These are phyloP conservation scores for Sula dactylatra DNA, from an alignment of 2,113 vertebrate species.

Conservation along the genomic window DNA sequence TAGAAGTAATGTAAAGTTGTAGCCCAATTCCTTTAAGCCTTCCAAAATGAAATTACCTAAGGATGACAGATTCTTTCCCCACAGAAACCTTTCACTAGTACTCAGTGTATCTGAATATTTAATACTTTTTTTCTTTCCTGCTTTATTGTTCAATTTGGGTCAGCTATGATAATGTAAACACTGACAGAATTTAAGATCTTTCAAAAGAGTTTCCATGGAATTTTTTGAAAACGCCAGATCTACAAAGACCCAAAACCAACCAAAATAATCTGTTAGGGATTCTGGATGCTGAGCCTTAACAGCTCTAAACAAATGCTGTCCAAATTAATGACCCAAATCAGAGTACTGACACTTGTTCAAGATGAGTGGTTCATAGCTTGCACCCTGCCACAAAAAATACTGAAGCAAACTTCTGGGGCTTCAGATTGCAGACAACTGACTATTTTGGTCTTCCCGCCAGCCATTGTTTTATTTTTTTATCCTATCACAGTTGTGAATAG, in stretches of 20 bases:
- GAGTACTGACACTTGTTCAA: neutral
- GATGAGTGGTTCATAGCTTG: neutral
- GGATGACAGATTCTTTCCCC: neutral
- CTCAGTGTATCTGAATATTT: neutral
- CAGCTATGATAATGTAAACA: neutral
- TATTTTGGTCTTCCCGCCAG: neutral
- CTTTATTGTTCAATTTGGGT: neutral
- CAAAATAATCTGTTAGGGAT: neutral
- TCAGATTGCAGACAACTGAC: neutral
- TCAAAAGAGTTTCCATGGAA: neutral
- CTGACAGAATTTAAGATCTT: neutral
- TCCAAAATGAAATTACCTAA: neutral
- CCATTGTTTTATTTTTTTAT: neutral
- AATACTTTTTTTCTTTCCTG: neutral
- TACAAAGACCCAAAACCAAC: neutral
- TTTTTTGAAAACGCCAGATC: neutral
- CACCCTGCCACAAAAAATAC: neutral
- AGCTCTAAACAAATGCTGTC: neutral
- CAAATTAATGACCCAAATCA: neutral
- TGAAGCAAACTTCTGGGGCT: neutral
- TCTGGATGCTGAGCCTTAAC: neutral
- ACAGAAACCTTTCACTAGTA: neutral
- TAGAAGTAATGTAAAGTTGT: neutral
- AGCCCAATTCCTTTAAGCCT: neutral
- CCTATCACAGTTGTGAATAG: neutral